Base-by-base conservation (phyloP, 2,797 vertebrate species). In the Smutsia temminckii region DNA sequence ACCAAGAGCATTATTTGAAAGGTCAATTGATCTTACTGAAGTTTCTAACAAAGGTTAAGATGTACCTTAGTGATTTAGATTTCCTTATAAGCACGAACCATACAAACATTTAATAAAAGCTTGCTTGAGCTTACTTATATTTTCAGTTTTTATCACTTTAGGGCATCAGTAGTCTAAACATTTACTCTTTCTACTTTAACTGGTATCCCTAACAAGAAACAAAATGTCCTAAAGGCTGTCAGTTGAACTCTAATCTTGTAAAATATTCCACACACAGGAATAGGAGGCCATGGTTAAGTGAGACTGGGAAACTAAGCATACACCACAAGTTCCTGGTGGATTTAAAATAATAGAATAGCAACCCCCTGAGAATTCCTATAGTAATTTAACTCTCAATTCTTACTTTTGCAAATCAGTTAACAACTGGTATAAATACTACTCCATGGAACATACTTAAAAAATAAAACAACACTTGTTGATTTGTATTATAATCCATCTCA, bases 61-160 rank as follows among this genome's bases (percentile, higher is more conserved):
- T 40, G 14, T 84, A 27, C n/a, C 69, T 81, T 20, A 87, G 29
- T 11, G 83, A 66, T 75, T 84, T 89, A 63, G 51, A 53, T 87
- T 91, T 93, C 25, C 53, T 93, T 81, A 78, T 42, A 20, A 40
- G 40, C 10, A 68, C 25, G n/a, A 8, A 71, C 84, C 49, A 84
- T 72, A 88, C 8, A 86, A 77, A 91, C 34, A 66, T 74, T 86
- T 94, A 87, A 93, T 84, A 89, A 95, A 94, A 86, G 21, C 2
- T 55, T 89, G 12, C 42, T 91, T 80, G 37, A 91, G 85, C 2
- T 53, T 55, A 72, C 57, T 92, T 72, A 81, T 68, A 87, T 68
- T 96, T 83, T 88, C 51, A 75, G n/a, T 72, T 93, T 94, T 94
- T 69, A 96, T 49, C 23, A 55, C 13, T 89, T 75, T 8, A 1